A percentile compares a stretch with the other conserved stretches of the same genome.
phyloP scores from a whole-genome alignment of 2,797 vertebrate genomes.

The Distichodus sexfasciatus region DNA sequence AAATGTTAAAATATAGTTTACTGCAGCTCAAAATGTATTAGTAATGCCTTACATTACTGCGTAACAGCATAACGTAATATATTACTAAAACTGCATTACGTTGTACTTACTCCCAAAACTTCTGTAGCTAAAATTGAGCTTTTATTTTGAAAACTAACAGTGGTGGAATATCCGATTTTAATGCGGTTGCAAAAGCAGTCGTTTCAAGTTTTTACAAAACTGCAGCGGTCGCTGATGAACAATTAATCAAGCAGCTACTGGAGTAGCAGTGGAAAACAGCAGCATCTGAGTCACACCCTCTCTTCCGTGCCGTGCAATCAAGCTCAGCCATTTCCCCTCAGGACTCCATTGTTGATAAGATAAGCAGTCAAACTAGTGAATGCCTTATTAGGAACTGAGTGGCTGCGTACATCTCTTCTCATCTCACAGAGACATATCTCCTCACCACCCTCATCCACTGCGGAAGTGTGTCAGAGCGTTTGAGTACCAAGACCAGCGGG shows the following conservation, averaged over 20 bases:
- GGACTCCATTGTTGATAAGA: neutral
- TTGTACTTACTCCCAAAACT: too few species aligned
- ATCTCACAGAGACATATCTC: constrained; percentile 13
- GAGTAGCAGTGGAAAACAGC: too few species aligned
- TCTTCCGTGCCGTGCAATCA: neutral
- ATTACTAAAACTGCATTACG: too few species aligned
- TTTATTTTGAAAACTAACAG: too few species aligned
- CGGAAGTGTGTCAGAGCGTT: neutral
- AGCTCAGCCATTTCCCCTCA: neutral
- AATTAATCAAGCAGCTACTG: neutral
- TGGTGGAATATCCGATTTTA: neutral
- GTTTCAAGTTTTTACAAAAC: neutral
- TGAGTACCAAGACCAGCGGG: neutral
- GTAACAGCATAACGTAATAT: too few species aligned
- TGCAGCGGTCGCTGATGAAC: neutral
- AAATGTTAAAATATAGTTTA: too few species aligned
- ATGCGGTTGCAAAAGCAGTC: neutral
- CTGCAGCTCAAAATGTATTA: too few species aligned
- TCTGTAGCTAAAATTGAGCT: too few species aligned
- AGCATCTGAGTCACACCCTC: neutral
- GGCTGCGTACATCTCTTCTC: neutral
- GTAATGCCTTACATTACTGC: too few species aligned
- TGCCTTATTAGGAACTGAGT: neutral
- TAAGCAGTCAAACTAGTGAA: neutral
- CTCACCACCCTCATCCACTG: neutral